These are phyloP conservation scores for Flabesymbios commensalis DNA, from an alignment of 2,888 invertebrate genomes.

Conservation along the genomic window DNA sequence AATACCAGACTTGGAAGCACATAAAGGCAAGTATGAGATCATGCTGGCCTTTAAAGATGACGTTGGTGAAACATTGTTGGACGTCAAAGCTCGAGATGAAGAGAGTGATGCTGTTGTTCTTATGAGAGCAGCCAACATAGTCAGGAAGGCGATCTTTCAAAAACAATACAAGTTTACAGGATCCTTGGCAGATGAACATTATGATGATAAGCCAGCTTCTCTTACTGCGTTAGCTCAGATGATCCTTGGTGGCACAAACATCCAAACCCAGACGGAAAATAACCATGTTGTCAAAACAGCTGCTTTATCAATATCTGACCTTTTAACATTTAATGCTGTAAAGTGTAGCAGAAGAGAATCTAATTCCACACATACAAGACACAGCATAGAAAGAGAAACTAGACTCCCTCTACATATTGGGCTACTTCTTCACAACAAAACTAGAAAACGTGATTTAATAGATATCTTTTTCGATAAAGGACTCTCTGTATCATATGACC, in stretches of 20 bases:
- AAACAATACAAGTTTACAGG: not conserved
- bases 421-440: not conserved
- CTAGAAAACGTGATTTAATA: not conserved
- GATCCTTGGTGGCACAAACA: not conserved
- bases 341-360: not conserved
- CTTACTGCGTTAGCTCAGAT: not conserved
- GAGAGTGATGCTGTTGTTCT: not conserved
- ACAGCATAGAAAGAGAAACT: not conserved
- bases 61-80: not conserved
- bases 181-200: not conserved
- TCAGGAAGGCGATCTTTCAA: not conserved
- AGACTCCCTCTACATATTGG: not conserved
- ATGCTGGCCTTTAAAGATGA: not conserved
- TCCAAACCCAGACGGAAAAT: not conserved
- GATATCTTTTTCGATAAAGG: not conserved
- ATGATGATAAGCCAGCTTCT: not conserved
- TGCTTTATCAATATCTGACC: not conserved
- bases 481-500: conserved; percentile 1
- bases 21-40: not conserved
- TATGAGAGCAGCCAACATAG: not conserved
- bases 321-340: not conserved
- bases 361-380: not conserved
- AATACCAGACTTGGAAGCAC: not conserved
- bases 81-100: not conserved
- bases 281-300: not conserved